phyloP scores from a whole-genome alignment of 2,797 vertebrate genomes.

The Onychomys arenicola region DNA sequence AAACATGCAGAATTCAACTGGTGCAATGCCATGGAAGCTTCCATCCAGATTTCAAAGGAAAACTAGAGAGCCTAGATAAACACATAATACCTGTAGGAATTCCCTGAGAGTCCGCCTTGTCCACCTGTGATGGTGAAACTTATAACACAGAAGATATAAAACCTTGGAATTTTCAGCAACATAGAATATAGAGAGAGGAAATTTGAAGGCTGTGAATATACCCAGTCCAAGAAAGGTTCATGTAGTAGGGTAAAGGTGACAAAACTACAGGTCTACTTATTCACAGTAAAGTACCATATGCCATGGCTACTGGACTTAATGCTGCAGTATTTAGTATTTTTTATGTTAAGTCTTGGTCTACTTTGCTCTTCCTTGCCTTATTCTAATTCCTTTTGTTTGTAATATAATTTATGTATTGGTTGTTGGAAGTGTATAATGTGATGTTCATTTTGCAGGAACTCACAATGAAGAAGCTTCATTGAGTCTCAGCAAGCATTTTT shows the following conservation, averaged over 20 bases:
- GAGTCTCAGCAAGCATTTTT: background rate
- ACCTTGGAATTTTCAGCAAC: background rate
- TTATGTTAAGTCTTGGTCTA: background rate
- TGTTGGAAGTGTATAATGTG: background rate
- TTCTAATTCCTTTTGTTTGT: background rate
- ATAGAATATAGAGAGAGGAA: background rate
- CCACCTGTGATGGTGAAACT: background rate
- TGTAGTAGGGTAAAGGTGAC: background rate
- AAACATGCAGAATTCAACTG: background rate
- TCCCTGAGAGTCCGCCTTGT: background rate
- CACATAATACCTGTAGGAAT: background rate
- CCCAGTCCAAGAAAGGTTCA: background rate
- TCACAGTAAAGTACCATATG: background rate
- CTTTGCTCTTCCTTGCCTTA: background rate
- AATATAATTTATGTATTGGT: background rate
- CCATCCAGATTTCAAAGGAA: background rate
- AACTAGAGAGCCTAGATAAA: background rate
- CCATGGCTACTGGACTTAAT: background rate
- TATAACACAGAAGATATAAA: background rate
- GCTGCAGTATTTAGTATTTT: background rate
- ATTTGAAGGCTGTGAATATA: background rate
- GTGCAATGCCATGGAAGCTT: background rate
- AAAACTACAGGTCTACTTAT: background rate
- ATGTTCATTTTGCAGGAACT: background rate
- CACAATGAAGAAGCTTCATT: background rate